Conservation (phyloP, 2,797 vertebrate genomes). For the Microctenopoma lineatum region DNA sequence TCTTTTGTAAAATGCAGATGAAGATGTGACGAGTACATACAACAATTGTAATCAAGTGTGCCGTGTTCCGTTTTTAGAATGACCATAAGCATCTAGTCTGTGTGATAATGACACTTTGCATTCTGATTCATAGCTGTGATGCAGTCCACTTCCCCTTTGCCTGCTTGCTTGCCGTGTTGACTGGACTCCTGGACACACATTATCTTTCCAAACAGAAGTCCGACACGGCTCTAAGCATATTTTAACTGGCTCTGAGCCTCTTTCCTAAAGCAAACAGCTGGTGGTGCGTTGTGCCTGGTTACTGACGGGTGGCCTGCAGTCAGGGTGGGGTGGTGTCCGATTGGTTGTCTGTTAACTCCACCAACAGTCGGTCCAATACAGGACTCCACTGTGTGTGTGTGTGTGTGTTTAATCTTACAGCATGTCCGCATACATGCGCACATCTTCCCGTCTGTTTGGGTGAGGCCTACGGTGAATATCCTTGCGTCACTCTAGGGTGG, state of each 20-base stretch:
- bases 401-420: slow-evolving; percentile 66
- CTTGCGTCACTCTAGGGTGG: slow-evolving; percentile 48
- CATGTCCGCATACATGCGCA: slow-evolving; percentile 26
- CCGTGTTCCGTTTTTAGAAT: slow-evolving; percentile 36
- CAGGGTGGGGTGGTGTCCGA: slow-evolving; percentile 75
- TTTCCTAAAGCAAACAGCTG: slow-evolving; percentile 92
- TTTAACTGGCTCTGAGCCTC: slow-evolving; percentile 92
- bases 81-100: slow-evolving; percentile 67
- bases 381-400: slow-evolving; percentile 79
- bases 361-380: slow-evolving; percentile 83
- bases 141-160: slow-evolving; percentile 47
- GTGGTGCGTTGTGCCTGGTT: slow-evolving; percentile 81
- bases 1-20: slow-evolving; percentile 23
- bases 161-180: slow-evolving; percentile 49
- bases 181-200: slow-evolving; percentile 80
- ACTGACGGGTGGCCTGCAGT: slow-evolving; percentile 85
- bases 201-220: slow-evolving; percentile 87
- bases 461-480: slow-evolving; percentile 28
- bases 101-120: slow-evolving; percentile 36
- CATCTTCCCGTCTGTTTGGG: slow-evolving; percentile 24
- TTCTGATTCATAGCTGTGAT: slow-evolving; percentile 67
- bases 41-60: slow-evolving; percentile 4
- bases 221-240: slow-evolving; percentile 86
- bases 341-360: slow-evolving; percentile 77
- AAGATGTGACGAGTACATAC: slow-evolving; percentile 45